phyloP scores from a whole-genome alignment of 2,888 invertebrate genomes.

The Nephrotoma flavescens region DNA sequence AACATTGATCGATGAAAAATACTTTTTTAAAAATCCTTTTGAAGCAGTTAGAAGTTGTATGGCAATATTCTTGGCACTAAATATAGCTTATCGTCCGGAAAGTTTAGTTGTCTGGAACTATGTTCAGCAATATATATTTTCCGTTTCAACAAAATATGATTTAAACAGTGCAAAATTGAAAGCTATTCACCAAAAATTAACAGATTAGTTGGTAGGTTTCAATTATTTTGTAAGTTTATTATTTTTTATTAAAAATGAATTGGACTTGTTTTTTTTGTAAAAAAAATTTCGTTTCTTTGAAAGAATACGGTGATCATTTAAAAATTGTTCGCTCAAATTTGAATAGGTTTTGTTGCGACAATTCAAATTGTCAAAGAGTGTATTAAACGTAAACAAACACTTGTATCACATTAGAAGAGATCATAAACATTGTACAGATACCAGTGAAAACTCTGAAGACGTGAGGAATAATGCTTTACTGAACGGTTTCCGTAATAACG shows the following conservation, averaged over 20 bases:
- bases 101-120: background rate
- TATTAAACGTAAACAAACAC: background rate
- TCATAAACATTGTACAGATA: background rate
- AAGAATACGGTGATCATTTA: background rate
- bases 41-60: too few species aligned
- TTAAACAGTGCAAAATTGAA: background rate
- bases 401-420: background rate
- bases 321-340: background rate
- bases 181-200: background rate
- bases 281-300: background rate
- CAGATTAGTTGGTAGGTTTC: background rate
- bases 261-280: background rate
- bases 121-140: background rate
- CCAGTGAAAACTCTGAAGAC: background rate
- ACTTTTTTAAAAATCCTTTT: too few species aligned
- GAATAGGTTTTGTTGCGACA: background rate
- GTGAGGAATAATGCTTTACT: background rate
- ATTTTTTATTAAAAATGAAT: background rate
- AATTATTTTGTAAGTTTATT: background rate
- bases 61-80: too few species aligned
- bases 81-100: background rate
- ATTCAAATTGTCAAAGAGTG: background rate
- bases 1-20: too few species aligned
- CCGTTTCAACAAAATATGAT: background rate
- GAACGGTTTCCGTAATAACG: background rate